Evolutionary conservation across 1,140 invertebrate species (phyloP), one percentile per base, ranked within the genome.

Genomic region (Zophobas atratus): DNA sequence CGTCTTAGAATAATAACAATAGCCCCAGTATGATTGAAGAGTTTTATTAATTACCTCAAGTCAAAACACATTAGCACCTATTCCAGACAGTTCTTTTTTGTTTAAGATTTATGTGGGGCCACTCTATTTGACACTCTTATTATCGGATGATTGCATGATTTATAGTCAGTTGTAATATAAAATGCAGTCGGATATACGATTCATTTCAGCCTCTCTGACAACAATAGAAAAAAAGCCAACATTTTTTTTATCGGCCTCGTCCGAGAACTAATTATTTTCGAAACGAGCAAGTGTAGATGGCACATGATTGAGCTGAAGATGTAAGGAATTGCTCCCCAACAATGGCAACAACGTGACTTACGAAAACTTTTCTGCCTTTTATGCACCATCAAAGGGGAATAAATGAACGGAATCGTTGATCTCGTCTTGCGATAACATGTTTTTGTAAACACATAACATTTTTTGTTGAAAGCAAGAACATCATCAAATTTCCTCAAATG

Each of bases 51-150:
- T 67, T 67, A 67, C 38, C 39, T 67, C 38, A 5, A 67, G 60
- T 67, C 60, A 67, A 67, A 67, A 67, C 60, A 67, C 39, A 67
- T 67, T 67, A 67, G 60, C 60, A 67, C 60, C 60, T 67, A 38
- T 4, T 41, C 39, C 60, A 38, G 49, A 51, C 49, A 51, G 49
- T 46, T 6, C 4, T 20, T 51, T 51, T 51, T 20, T 51, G 20
- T 41, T 43, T 32, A 43, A 67, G 60, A 67, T 67, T 67, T 67
- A 67, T 67, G 60, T 67, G 60, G 6, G 60, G 60, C 60, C 60
- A 67, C 60, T 67, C 60, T 4, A 43, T 67, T 67, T 67, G 60
- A 67, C 60, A 67, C 60, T 67, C 60, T 67, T 43, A 67, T 67
- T 67, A 67, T 67, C 60, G 60, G n/a, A 67, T 67, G 36, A 67